A percentile compares a stretch with the other conserved stretches of the same genome.
phyloP scores from a whole-genome alignment of 2,797 vertebrate species.

The Crocidura indochinensis region DNA sequence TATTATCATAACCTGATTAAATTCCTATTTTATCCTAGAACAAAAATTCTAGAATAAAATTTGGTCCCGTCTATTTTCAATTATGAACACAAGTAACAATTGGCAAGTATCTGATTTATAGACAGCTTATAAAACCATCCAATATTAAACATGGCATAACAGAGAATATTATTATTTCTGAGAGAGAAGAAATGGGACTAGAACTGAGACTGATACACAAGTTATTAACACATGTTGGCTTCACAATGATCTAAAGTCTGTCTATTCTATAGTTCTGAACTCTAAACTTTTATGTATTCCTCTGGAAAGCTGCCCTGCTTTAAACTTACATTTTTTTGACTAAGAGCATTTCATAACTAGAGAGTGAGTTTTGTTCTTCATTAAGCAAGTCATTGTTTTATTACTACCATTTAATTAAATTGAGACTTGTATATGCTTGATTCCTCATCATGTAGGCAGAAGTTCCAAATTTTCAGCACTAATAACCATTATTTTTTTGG shows the following conservation, averaged over 20 bases:
- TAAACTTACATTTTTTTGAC: conserved; percentile 52
- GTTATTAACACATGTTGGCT: conserved; percentile 56
- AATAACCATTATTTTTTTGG: background rate
- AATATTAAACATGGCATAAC: conserved; percentile 40
- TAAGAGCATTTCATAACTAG: conserved; percentile 49
- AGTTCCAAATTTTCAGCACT: background rate
- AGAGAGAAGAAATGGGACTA: too few species aligned
- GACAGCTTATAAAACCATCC: conserved; percentile 29
- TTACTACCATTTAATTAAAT: conserved; percentile 16
- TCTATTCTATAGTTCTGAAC: conserved; percentile 31
- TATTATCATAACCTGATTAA: background rate
- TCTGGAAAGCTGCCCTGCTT: conserved; percentile 47
- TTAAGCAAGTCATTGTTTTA: background rate
- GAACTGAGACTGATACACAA: conserved; percentile 22
- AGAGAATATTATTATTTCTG: background rate
- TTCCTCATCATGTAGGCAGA: background rate
- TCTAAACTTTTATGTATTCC: conserved; percentile 42
- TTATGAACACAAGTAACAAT: conserved; percentile 9
- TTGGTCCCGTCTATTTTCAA: conserved; percentile 48
- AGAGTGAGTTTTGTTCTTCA: conserved; percentile 11
- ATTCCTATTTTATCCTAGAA: background rate
- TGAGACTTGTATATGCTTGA: background rate
- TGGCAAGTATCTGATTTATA: conserved; percentile 58
- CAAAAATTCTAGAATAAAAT: conserved; percentile 48
- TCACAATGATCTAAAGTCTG: background rate